These are phyloP conservation scores for Apoda limacodes DNA, from an alignment of 2,888 invertebrate genomes.

Conservation along the genomic window DNA sequence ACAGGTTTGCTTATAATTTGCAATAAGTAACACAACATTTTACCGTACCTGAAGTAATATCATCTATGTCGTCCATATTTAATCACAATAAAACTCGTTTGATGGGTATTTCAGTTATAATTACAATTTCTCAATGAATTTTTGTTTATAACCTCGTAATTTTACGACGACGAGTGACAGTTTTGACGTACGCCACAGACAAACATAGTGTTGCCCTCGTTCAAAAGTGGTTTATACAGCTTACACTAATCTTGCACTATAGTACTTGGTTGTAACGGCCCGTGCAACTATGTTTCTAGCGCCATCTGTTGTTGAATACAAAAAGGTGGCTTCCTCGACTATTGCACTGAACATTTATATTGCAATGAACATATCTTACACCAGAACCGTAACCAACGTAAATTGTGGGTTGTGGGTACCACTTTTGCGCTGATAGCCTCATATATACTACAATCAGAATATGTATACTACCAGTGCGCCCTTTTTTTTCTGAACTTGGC, in stretches of 20 bases:
- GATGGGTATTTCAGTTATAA: too few relatives aligned
- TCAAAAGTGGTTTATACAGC: too few relatives aligned
- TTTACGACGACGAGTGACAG: too few relatives aligned
- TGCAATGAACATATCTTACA: constrained; percentile 5
- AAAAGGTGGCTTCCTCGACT: constrained; percentile 7
- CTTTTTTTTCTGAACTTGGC: constrained; percentile 1
- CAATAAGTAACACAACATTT: too few relatives aligned
- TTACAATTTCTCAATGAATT: too few relatives aligned
- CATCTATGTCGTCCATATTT: not conserved
- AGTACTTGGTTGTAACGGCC: constrained; percentile 3
- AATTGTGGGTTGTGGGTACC: constrained; percentile 5
- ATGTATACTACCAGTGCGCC: constrained; percentile 3
- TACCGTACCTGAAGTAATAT: too few relatives aligned
- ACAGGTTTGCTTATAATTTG: too few relatives aligned
- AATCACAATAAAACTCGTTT: too few relatives aligned
- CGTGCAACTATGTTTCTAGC: constrained; percentile 8
- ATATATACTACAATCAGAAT: not conserved
- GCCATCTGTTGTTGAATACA: constrained; percentile 2
- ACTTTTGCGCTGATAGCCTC: not conserved
- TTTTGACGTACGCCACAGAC: too few relatives aligned
- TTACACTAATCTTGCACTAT: constrained; percentile 10
- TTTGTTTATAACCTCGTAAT: too few relatives aligned
- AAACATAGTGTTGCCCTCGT: too few relatives aligned
- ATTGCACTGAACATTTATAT: constrained; percentile 4
- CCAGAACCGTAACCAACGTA: constrained; percentile 5